Conservation (phyloP, 1,140 invertebrate genomes). For the Drosophila bocqueti region DNA sequence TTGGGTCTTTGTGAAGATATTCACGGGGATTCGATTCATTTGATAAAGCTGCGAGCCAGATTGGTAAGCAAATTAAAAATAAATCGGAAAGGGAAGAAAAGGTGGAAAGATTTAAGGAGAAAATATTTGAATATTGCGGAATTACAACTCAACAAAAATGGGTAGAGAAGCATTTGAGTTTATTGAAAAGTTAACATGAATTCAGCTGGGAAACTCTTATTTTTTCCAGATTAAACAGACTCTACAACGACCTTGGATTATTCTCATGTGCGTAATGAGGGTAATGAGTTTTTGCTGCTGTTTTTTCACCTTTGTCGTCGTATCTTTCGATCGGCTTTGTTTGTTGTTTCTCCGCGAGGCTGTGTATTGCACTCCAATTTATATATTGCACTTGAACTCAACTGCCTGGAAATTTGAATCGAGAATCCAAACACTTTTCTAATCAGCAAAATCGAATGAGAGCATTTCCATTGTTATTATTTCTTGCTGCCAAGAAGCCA, state of each 20-base stretch:
- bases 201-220: background rate
- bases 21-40: background rate
- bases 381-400: slow-evolving; percentile 31
- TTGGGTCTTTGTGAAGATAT: background rate
- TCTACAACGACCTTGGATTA: background rate
- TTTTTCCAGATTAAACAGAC: background rate
- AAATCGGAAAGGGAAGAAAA: background rate
- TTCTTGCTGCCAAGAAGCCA: background rate
- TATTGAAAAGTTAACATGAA: background rate
- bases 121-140: too few relatives aligned
- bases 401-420: slow-evolving; percentile 1
- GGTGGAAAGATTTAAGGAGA: background rate
- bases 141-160: background rate
- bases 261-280: background rate
- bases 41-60: background rate
- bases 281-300: background rate
- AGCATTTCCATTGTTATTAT: slow-evolving; percentile 22
- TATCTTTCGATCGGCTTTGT: slow-evolving; percentile 11
- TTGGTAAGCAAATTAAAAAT: background rate
- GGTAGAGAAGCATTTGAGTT: background rate
- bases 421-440: background rate
- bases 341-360: slow-evolving; percentile 1
- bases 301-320: background rate
- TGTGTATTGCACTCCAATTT: background rate
- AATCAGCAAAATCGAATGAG: slow-evolving; percentile 11